A percentile compares a stretch with the other conserved stretches of the same genome.
These are phyloP conservation scores for Zonitis immaculata DNA, from an alignment of 2,888 invertebrate genomes.

Conservation along the genomic window DNA sequence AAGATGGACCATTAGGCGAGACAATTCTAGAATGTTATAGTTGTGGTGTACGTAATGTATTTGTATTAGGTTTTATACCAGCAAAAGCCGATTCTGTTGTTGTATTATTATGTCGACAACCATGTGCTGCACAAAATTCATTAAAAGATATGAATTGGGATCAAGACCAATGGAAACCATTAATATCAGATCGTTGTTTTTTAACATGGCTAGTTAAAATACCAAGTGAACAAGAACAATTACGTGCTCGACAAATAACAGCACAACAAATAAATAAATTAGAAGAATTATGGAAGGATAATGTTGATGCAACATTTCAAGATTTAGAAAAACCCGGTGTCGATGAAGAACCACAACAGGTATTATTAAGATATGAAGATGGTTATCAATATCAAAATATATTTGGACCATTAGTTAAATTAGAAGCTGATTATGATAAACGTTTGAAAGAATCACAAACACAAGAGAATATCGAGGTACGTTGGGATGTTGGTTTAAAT, in stretches of 20 bases:
- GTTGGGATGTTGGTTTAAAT: constrained; percentile 98
- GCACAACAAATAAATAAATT: constrained; percentile 96
- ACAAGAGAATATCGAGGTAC: constrained; percentile 95
- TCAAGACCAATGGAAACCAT: constrained; percentile 97
- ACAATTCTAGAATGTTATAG: constrained; percentile 98
- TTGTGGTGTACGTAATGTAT: constrained; percentile 97
- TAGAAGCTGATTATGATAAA: constrained; percentile 98
- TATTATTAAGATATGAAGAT: constrained; percentile 80
- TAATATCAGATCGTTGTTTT: constrained; percentile 95
- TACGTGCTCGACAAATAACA: constrained; percentile 92
- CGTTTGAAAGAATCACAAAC: constrained; percentile 97
- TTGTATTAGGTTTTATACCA: constrained; percentile 97
- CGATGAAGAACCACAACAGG: constrained; percentile 94
- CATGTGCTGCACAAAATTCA: constrained; percentile 95
- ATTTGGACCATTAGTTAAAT: constrained; percentile 92
- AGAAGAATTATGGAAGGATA: constrained; percentile 98
- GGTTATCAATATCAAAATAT: constrained; percentile 99
- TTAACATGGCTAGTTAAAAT: constrained; percentile 96
- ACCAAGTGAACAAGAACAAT: constrained; percentile 95
- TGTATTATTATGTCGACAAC: constrained; percentile 93
- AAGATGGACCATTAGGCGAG: constrained; percentile 96
- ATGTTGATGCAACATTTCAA: constrained; percentile 95
- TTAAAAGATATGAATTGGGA: constrained; percentile 99
- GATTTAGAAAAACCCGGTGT: constrained; percentile 98
- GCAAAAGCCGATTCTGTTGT: constrained; percentile 99